Base-by-base conservation (phyloP, 1,140 invertebrate species). In the Cotesia glomerata region DNA sequence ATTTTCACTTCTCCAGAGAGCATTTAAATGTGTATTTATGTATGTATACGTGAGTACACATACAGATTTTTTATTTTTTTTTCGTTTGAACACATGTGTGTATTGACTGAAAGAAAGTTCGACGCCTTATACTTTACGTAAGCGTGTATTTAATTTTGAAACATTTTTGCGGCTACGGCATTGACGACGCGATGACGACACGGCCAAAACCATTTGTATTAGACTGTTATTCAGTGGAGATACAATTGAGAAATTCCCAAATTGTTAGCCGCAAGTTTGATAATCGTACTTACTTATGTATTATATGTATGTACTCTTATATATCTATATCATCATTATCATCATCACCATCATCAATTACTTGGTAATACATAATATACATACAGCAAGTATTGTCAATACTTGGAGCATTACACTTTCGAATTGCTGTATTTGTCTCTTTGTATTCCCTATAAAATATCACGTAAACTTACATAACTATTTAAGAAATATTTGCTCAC, bases 91-190 rank as follows among this genome's bases (percentile, higher is more conserved):
- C 39, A 45, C 39, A 45, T 11, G 39, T 45, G 39, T 45, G 11
- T 45, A 45, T 45, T 45, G 7, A 54, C 74, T 77, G 77, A 81
- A 74, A 78, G 62, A 74, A 58, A 58, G 56, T 58, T 58, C 56
- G 56, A 26, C 56, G 56, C 14, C 56, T 58, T 26, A 58, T 18
- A 58, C 16, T 58, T 58, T 58, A 58, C 56, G 56, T 58, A 58
- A 58, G 56, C 56, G 18, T 58, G 56, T 45, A 45, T 18, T 58
- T 18, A 58, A 58, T 58, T 58, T 58, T 58, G 56, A 58, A 58
- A 58, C 56, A 58, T 58, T 58, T 58, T 58, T 58, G 39, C 39
- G 39, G 39, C 39, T 45, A 45, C 39, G 56, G 56, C 56, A 58
- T 58, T 58, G 56, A 58, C 56, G 16, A 58, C 56, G 39, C 11